These are phyloP conservation scores for Parnassius smintheus DNA, from an alignment of 2,888 invertebrate species.

Conservation along the genomic window DNA sequence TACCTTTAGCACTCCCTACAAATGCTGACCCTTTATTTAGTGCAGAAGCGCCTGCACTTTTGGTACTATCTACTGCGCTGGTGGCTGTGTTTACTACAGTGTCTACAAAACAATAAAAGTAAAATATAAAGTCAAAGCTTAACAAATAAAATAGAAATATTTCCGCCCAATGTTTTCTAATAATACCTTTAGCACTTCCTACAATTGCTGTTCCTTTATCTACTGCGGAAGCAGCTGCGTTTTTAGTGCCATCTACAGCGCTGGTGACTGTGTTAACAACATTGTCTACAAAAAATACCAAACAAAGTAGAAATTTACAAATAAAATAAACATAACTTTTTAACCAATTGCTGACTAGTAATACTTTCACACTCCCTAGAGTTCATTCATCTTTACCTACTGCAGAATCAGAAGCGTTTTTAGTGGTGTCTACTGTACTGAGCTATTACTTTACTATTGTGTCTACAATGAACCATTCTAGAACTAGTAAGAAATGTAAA, in stretches of 20 bases:
- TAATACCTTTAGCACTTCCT: slow-evolving; percentile 38
- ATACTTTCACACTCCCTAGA: slow-evolving; percentile 40
- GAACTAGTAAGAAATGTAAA: neutral
- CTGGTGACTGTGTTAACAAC: slow-evolving; percentile 34
- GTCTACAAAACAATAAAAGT: too few relatives aligned
- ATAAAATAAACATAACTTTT: neutral
- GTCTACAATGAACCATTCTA: slow-evolving; percentile 27
- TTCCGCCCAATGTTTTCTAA: neutral
- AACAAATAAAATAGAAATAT: neutral
- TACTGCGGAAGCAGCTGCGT: slow-evolving; percentile 38
- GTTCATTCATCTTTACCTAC: slow-evolving; percentile 59
- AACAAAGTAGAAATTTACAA: neutral
- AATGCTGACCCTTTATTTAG: too few relatives aligned
- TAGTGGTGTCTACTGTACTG: slow-evolving; percentile 62
- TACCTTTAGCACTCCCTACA: too few relatives aligned
- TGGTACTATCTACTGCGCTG: too few relatives aligned
- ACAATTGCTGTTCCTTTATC: slow-evolving; percentile 47
- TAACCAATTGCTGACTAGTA: neutral
- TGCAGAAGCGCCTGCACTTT: too few relatives aligned
- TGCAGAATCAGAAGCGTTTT: slow-evolving; percentile 67
- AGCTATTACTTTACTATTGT: slow-evolving; percentile 40
- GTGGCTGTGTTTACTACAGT: too few relatives aligned
- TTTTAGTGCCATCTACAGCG: slow-evolving; percentile 46
- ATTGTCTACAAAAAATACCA: slow-evolving; percentile 2
- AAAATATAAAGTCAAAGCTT: too few relatives aligned